phyloP scores from a whole-genome alignment of 2,797 vertebrate genomes.

The Microcaecilia unicolor region DNA sequence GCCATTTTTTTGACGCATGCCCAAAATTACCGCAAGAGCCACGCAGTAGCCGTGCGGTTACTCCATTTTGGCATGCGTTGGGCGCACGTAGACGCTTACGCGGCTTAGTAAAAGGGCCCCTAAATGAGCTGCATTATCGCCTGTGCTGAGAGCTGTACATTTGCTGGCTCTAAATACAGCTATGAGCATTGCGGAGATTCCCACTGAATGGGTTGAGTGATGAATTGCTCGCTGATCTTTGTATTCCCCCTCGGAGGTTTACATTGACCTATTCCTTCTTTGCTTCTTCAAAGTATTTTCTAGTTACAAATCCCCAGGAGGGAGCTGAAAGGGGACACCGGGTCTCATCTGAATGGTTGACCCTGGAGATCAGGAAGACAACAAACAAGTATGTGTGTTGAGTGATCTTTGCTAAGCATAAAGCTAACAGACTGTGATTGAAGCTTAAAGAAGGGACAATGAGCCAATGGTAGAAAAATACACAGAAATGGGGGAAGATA shows the following conservation, averaged over 20 bases:
- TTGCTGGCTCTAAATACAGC: too few relatives aligned
- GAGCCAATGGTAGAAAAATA: constrained; percentile 18
- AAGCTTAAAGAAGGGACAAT: constrained; percentile 31
- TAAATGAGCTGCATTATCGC: too few relatives aligned
- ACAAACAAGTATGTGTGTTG: constrained; percentile 2
- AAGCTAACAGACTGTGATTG: constrained; percentile 10
- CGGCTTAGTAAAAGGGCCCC: too few relatives aligned
- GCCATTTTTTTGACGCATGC: too few relatives aligned
- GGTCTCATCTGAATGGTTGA: constrained; percentile 4
- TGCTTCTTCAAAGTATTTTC: constrained; percentile 6
- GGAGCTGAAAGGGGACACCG: constrained; percentile 31
- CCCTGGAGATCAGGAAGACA: constrained; percentile 5
- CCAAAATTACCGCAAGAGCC: too few relatives aligned
- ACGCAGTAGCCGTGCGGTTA: too few relatives aligned
- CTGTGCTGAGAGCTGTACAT: too few relatives aligned
- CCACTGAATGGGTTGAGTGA: constrained; percentile 6
- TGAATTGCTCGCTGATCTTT: constrained; percentile 12
- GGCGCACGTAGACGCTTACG: too few relatives aligned
- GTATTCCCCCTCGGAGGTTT: constrained; percentile 8
- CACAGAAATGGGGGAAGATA: neutral
- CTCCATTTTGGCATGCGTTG: too few relatives aligned
- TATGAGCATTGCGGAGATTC: too few relatives aligned
- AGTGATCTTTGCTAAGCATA: constrained; percentile 24
- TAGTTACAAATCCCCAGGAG: constrained; percentile 9
- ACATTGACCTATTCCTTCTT: constrained; percentile 30